Base-by-base conservation (phyloP, 2,797 vertebrate genomes). In the Lithobates sylvaticus region DNA sequence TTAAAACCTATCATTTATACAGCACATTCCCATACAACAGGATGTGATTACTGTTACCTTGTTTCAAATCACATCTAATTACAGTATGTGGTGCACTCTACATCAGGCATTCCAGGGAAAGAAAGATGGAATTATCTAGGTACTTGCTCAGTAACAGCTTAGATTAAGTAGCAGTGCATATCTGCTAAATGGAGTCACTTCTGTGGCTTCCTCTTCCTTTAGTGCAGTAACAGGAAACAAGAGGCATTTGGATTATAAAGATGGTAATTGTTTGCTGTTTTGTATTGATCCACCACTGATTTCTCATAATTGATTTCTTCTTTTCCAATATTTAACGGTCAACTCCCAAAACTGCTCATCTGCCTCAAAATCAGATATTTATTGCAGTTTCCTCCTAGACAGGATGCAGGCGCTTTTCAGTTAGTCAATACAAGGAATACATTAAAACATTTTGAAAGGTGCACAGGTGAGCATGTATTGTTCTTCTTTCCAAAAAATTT, bases 211-310 rank as follows among this genome's bases (percentile, higher is more conserved):
- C 77, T 85, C 76, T 54, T 74, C 58, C 76, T 79, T 65, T 68
- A 79, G 69, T 67, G 69, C 68, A 72, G 78, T 70, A 85, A 78
- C 76, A 79, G 77, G 84, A 80, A 80, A 83, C 72, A 68, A 76
- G 75, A 85, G 77, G 69, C 76, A 72, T 80, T 79, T 79, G 84
- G 32, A 85, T 79, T 79, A 36, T 79, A 85, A 85, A 79, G 76
- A 85, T 78, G 75, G 78, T 78, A 85, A 85, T 79, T 76, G 47
- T 85, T 85, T 85, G 39, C 78, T 80, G 74, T 67, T 73, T 68
- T 81, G 77, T 85, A 85, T 85, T 85, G 84, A 85, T 85, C 71
- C n/a, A 42, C 26, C 84, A 75, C 77, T 85, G 71, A 81, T 71
- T 80, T 85, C 69, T 80, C 70, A 34, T 13, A 68, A 81, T 85